phyloP scores from a whole-genome alignment of 2,113 vertebrate genomes.

The Oostethus manadensis region DNA sequence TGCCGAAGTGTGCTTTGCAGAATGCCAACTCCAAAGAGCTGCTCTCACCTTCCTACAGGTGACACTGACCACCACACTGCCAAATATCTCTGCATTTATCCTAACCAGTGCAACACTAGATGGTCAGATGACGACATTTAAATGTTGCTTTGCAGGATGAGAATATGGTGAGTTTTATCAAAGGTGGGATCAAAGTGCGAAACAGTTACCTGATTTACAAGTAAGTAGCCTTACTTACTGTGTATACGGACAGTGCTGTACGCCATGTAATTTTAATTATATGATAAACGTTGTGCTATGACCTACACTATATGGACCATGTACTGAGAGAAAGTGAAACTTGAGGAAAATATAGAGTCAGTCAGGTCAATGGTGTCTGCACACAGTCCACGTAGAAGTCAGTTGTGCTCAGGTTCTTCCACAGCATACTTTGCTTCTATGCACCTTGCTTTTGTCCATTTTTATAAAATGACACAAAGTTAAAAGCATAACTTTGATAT shows the following conservation, averaged over 20 bases:
- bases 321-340: too few species aligned
- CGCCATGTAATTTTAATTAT: too few species aligned
- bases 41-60: slow-evolving; percentile 82
- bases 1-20: slow-evolving; percentile 78
- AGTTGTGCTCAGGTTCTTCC: too few species aligned
- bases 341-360: too few species aligned
- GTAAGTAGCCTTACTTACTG: slow-evolving; percentile 56
- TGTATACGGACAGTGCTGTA: not conserved
- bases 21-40: slow-evolving; percentile 79
- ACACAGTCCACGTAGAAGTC: too few species aligned
- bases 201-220: slow-evolving; percentile 82
- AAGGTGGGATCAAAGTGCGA: slow-evolving; percentile 81
- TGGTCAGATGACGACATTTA: not conserved
- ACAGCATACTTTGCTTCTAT: too few species aligned
- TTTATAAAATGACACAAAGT: too few species aligned
- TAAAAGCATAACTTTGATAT: too few species aligned
- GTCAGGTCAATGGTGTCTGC: too few species aligned
- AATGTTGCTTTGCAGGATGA: slow-evolving; percentile 68
- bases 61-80: not conserved
- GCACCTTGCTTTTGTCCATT: too few species aligned
- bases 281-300: too few species aligned
- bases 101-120: not conserved
- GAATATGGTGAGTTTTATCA: slow-evolving; percentile 83
- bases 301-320: too few species aligned
- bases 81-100: not conserved